Evolutionary conservation across 2,888 invertebrate genomes (phyloP).

Genomic region (Leucophora obtusa): DNA sequence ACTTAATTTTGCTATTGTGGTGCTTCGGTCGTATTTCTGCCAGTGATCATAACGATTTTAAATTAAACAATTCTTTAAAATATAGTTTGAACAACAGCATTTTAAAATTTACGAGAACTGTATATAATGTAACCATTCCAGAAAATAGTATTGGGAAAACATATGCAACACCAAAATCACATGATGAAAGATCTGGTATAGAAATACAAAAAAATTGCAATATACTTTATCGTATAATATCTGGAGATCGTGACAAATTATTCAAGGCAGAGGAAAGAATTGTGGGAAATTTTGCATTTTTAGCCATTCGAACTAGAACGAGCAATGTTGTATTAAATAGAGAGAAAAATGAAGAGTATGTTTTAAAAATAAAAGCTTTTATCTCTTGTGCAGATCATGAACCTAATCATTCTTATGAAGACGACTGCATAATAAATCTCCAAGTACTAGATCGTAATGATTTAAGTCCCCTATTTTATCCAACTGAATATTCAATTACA

Average conservation of each 20-base stretch:
- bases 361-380: slow-evolving; percentile 87
- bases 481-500: slow-evolving; percentile 90
- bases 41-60: slow-evolving; percentile 21
- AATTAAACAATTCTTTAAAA: slow-evolving; percentile 31
- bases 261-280: slow-evolving; percentile 94
- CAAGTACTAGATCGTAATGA: slow-evolving; percentile 92
- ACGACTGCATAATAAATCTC: slow-evolving; percentile 86
- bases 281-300: slow-evolving; percentile 97
- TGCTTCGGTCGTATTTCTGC: slow-evolving; percentile 12
- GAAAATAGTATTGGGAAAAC: slow-evolving; percentile 96
- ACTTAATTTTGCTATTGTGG: slow-evolving; percentile 44
- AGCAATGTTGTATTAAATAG: slow-evolving; percentile 94
- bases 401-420: slow-evolving; percentile 79
- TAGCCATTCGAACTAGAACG: slow-evolving; percentile 92
- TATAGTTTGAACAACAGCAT: slow-evolving; percentile 55
- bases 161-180: slow-evolving; percentile 85
- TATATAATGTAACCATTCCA: slow-evolving; percentile 93
- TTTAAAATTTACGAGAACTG: slow-evolving; percentile 85
- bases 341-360: slow-evolving; percentile 91
- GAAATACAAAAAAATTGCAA: slow-evolving; percentile 80
- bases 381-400: slow-evolving; percentile 73
- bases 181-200: slow-evolving; percentile 90
- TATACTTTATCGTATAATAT: slow-evolving; percentile 91
- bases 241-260: slow-evolving; percentile 92
- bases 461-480: slow-evolving; percentile 95